A percentile compares a stretch with the other conserved stretches of the same genome.
phyloP scores from a whole-genome alignment of 2,113 vertebrate genomes.

The Accipiter virgatus region DNA sequence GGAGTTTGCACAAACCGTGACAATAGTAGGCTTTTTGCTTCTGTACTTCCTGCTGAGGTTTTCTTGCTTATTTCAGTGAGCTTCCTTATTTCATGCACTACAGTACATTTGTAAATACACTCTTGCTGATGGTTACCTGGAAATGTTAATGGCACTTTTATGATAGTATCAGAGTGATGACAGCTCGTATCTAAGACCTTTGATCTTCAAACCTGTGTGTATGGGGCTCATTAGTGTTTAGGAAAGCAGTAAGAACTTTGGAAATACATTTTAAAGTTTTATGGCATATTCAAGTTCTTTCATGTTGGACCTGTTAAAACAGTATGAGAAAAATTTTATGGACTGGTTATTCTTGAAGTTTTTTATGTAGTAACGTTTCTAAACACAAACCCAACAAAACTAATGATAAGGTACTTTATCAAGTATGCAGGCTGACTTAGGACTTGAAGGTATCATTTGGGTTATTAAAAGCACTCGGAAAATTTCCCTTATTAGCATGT shows the following conservation, averaged over 20 bases:
- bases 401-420: background rate
- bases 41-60: background rate
- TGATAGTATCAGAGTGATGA: too few relatives aligned
- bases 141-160: background rate
- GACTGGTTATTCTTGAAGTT: background rate
- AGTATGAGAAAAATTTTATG: background rate
- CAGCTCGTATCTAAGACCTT: background rate
- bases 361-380: background rate
- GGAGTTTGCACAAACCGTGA: background rate
- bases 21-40: background rate
- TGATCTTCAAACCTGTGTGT: background rate
- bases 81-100: background rate
- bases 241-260: background rate
- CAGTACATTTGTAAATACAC: background rate
- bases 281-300: background rate
- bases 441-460: background rate
- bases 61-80: background rate
- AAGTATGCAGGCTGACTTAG: background rate
- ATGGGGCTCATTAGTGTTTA: background rate
- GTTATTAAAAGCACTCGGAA: background rate
- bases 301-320: background rate
- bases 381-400: background rate
- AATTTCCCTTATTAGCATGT: background rate
- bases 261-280: background rate
- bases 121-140: background rate